Percentiles rank a stretch among this genome's conserved stretches.
These are phyloP conservation scores for Vollenhovia emeryi DNA, from an alignment of 1,140 invertebrate genomes.

Conservation along the genomic window DNA sequence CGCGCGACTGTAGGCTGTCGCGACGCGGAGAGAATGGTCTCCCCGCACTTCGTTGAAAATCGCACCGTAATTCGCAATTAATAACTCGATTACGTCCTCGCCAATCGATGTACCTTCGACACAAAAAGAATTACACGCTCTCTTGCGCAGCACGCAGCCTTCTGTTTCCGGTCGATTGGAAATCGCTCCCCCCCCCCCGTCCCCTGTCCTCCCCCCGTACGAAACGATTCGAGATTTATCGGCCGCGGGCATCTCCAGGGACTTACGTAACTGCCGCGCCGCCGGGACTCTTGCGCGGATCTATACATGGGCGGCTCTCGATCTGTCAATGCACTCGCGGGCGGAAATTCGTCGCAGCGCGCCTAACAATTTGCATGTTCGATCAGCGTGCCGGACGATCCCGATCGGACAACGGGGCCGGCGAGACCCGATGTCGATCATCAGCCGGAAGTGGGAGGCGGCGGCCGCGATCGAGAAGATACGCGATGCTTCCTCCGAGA, in stretches of 20 bases:
- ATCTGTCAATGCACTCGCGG: constrained; percentile 71
- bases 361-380: constrained; percentile 68
- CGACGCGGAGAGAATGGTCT: no score
- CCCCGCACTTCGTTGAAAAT: background rate
- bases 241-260: constrained; percentile 18
- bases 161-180: background rate
- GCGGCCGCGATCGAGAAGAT: background rate
- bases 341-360: constrained; percentile 68
- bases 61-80: background rate
- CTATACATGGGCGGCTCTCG: constrained; percentile 48
- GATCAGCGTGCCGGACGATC: constrained; percentile 51
- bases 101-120: background rate
- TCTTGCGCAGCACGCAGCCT: background rate
- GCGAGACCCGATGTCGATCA: constrained; percentile 17
- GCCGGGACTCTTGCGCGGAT: constrained; percentile 48
- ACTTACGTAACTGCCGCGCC: constrained; percentile 70
- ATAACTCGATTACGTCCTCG: background rate
- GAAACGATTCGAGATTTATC: constrained; percentile 40
- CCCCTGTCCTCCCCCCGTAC: no score
- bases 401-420: constrained; percentile 23
- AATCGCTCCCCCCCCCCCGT: no score
- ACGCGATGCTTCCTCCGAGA: background rate
- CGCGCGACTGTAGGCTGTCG: background rate
- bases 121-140: background rate
- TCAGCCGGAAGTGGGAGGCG: constrained; percentile 27